phyloP scores from a whole-genome alignment of 2,888 invertebrate species.

The Prosapia bicincta region DNA sequence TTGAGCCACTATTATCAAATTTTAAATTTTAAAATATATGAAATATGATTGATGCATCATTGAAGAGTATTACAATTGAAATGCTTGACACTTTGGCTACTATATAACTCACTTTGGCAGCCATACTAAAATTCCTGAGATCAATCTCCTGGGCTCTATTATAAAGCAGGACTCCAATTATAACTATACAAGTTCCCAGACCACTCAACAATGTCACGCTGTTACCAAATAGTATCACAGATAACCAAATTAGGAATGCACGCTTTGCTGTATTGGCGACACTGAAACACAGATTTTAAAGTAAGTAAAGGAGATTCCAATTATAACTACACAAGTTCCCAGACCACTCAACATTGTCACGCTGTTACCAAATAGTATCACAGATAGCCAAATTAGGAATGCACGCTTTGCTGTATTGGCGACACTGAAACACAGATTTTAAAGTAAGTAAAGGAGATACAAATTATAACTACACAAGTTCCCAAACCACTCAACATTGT shows the following conservation, averaged over 20 bases:
- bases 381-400: constrained; percentile 71
- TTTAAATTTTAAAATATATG: too few species aligned
- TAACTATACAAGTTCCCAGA: constrained; percentile 66
- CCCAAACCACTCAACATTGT: constrained; percentile 69
- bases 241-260: constrained; percentile 74
- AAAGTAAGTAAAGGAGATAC: too few species aligned
- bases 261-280: constrained; percentile 77
- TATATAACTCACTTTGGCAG: constrained; percentile 4
- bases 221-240: constrained; percentile 70
- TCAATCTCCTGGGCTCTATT: constrained; percentile 58
- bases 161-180: constrained; percentile 68
- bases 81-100: background rate
- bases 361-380: constrained; percentile 69
- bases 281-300: too few species aligned
- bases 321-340: constrained; percentile 66
- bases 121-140: constrained; percentile 7
- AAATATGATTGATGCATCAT: too few species aligned
- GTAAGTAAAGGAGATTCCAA: too few species aligned
- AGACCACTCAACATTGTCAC: constrained; percentile 68
- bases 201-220: constrained; percentile 68
- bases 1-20: background rate
- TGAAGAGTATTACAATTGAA: too few species aligned
- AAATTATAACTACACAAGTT: constrained; percentile 64
- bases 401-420: constrained; percentile 77
- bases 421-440: constrained; percentile 63